Evolutionary conservation across 2,888 invertebrate species (phyloP), one percentile per base, ranked within the genome.

Genomic region (Macrophya alboannulata): DNA sequence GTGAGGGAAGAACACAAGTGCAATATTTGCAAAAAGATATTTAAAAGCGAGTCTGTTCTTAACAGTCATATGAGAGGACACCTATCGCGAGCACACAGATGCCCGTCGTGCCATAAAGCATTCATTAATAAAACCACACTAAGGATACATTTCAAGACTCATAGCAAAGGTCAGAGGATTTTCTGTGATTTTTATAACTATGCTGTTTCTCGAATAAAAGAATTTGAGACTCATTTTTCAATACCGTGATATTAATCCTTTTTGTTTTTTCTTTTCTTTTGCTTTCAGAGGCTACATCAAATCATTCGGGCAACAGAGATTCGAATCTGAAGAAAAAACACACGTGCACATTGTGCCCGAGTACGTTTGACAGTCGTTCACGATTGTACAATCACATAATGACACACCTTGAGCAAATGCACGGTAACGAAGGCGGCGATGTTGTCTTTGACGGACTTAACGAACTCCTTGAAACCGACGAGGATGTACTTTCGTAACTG

Each of bases 111-210:
- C 72, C 88, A 89, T 0, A 92, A 92, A 87, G 89, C 89, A 10
- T 92, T 92, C 65, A 90, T 92, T 43, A 92, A 92, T 85, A 89
- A 89, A 86, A 87, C 89, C 4, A 89, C 91, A 15, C 86, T 92
- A 5, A 89, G 89, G 76, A 89, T 89, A 86, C 92, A 92, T 68
- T 86, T 91, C 85, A 90, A 90, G 77, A 90, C 88, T 10, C 92
- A 92, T 72, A 84, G 85, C 40, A 71, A 65, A 48, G 85, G 85
- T 79, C 21, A 45, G 55, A 65, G 31, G 9, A 5, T 55, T 4
- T 1, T 55, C 17, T 40, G 15, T 6, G 40, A 48, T n/a, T 17
- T 25, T 40, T 48, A 31, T 31, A 45, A 76, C 17, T 10, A 45
- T 21, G n/a, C 21, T 76, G 59, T 74, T 76, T 21, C 55, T n/a